phyloP scores from a whole-genome alignment of 2,888 invertebrate species.

The Pheosia tremula region DNA sequence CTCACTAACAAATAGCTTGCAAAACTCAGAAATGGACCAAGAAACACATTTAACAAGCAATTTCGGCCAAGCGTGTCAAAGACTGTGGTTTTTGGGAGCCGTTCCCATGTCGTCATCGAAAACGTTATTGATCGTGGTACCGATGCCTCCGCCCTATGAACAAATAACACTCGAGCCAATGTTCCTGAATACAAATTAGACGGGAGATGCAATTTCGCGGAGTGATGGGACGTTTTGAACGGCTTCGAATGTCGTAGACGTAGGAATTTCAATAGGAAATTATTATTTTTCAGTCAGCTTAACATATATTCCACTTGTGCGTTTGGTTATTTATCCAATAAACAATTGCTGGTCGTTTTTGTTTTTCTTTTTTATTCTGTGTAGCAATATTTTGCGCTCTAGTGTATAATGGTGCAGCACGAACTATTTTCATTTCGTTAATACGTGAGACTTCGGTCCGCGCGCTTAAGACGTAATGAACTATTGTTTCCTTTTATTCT shows the following conservation, averaged over 20 bases:
- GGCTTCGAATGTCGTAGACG: conserved; percentile 52
- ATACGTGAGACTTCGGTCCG: conserved; percentile 22
- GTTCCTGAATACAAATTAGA: conserved; percentile 75
- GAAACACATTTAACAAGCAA: conserved; percentile 1
- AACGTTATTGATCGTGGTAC: conserved; percentile 26
- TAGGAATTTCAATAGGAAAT: conserved; percentile 70
- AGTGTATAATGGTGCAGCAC: conserved; percentile 20
- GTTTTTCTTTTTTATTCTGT: conserved; percentile 2
- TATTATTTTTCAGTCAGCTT: conserved; percentile 50
- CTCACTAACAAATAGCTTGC: too few relatives aligned
- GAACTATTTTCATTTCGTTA: conserved; percentile 28
- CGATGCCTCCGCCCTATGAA: conserved; percentile 47
- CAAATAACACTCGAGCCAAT: conserved; percentile 62
- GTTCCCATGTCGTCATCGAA: conserved; percentile 25
- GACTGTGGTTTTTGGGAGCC: conserved; percentile 23
- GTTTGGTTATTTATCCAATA: conserved; percentile 46
- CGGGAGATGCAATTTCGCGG: conserved; percentile 66
- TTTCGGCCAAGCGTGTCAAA: conserved; percentile 14
- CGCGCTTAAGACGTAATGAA: conserved; percentile 19
- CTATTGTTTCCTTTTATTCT: conserved; percentile 14
- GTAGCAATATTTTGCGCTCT: conserved; percentile 7
- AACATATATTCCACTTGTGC: conserved; percentile 40
- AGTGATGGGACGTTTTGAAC: conserved; percentile 72
- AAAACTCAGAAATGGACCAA: neutral
- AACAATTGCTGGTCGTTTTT: conserved; percentile 1